Base-by-base conservation (phyloP, 23 tunicate species). In the Pegea sp. region DNA sequence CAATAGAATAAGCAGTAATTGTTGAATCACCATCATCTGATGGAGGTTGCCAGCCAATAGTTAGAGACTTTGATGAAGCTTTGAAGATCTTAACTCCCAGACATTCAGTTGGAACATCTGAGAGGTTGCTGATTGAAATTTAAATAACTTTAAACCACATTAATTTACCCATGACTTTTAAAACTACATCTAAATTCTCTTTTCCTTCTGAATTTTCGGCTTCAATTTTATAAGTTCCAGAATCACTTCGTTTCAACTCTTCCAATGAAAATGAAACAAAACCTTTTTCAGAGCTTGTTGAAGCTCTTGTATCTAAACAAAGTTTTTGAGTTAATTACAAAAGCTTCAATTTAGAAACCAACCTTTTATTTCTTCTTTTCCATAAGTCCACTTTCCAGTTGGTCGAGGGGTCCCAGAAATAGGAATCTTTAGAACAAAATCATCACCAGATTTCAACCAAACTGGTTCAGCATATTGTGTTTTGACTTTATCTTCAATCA, bases 21-120 rank as follows among this genome's bases (percentile, higher is more conserved):
- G 69, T 66, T 38, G 86, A 46, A 3, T 77, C 95, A 0, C 95
- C 95, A 42, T 84, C 95, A 59, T 84, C 95, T 22, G 30, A 25
- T n/a, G 95, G 95, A 26, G 71, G 66, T 26, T 62, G 48, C 95
- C 95, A 84, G 6, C 84, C 95, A 29, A 84, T 50, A 5, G 75
- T 74, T 28, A 84, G 61, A 13, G 62, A 49, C 49, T 84, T 84
- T 4, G 95, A 84, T 22, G 95, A 84, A 31, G 84, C 86, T 59
- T 84, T 84, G 42, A 84, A 38, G 20, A 62, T 66, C 55, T 74
- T 84, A 29, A 84, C 30, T 29, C 76, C 68, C 0, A 59, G 65
- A 1, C 64, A 68, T 1, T 77, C 76, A 21, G 48, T 20, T 42
- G 87, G 74, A 22, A 53, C 67, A 57, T 66, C 84, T 74, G 60